Base-by-base conservation (phyloP, 2,113 vertebrate genomes). In the Pygoscelis adeliae region DNA sequence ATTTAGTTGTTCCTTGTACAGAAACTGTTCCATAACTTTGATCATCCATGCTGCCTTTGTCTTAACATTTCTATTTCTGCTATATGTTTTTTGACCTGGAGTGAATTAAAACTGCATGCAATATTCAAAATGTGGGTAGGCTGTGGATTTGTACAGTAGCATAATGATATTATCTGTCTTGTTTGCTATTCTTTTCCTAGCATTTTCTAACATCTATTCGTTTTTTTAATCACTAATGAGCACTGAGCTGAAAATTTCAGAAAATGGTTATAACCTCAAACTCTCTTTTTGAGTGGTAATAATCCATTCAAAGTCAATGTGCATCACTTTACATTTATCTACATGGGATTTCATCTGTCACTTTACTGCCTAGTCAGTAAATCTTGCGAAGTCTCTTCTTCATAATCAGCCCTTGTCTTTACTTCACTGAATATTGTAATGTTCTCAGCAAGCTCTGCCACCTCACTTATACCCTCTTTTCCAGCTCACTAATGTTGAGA, bases 21-120 rank as follows among this genome's bases (percentile, higher is more conserved):
- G 56, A 90, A 93, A 46, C n/a, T 80, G 19, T 90, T 91, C 70
- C 66, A 8, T 83, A 61, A 76, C 87, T 95, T 94, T 93, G 93
- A 94, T 97, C 82, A 88, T 77, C 32, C 29, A 46, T 50, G 32
- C 58, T 3, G 8, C 81, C 19, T 61, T 79, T 74, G 84, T 89
- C 73, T 69, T 58, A 87, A 69, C 9, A 6, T 93, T 83, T 90
- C 74, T 61, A 18, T 72, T 85, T 82, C 70, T 93, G 59, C 59
- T 95, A 1, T 36, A 77, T 77, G 44, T 83, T 62, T 78, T 93
- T 90, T 80, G 66, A 84, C 78, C 40, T 47, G 53, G 21, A 90
- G 66, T 80, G 58, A 85, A 93, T 93, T 90, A 83, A 86, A 90
- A 83, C 53, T 90, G n/a, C 66, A 70, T 61, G 53, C 46, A 80